phyloP scores from a whole-genome alignment of 2,888 invertebrate species.

The Gryllus longicercus region DNA sequence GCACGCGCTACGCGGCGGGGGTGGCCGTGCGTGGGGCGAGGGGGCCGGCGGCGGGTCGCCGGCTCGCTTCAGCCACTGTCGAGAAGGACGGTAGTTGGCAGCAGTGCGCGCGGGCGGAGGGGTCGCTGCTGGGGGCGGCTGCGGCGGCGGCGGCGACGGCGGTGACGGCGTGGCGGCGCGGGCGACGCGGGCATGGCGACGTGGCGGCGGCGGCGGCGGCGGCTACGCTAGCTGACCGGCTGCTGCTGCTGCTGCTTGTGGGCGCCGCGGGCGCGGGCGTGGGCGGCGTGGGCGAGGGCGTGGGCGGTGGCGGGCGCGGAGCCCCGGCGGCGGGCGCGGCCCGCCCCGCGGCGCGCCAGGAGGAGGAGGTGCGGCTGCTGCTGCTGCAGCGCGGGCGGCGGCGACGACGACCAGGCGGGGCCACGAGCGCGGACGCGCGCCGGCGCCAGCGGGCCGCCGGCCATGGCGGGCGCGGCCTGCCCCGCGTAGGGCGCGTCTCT shows the following conservation, averaged over 20 bases:
- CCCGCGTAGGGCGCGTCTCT: conserved; percentile 24
- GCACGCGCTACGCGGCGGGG: not conserved
- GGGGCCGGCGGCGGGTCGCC: not conserved
- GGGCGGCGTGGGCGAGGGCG: not conserved
- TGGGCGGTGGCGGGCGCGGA: not conserved
- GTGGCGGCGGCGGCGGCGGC: not conserved
- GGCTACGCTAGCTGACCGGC: not conserved
- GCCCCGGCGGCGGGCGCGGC: not conserved
- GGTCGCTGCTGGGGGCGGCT: not conserved
- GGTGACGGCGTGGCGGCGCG: not conserved
- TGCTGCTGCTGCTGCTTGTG: not conserved
- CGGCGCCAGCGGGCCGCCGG: conserved; percentile 30
- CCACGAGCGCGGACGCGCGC: conserved; percentile 30
- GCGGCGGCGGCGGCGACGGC: not conserved
- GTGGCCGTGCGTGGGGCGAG: not conserved
- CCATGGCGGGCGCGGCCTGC: conserved; percentile 27
- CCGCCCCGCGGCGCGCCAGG: not conserved
- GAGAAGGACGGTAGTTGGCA: not conserved
- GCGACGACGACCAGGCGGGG: not conserved
- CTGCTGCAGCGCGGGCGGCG: not conserved
- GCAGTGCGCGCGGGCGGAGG: conserved; percentile 1
- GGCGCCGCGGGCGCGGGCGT: not conserved
- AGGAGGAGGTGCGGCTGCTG: not conserved
- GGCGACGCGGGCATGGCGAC: not conserved
- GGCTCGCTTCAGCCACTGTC: not conserved